Evolutionary conservation across 2,888 invertebrate species (phyloP).

Genomic region (Toxonevra muliebris): DNA sequence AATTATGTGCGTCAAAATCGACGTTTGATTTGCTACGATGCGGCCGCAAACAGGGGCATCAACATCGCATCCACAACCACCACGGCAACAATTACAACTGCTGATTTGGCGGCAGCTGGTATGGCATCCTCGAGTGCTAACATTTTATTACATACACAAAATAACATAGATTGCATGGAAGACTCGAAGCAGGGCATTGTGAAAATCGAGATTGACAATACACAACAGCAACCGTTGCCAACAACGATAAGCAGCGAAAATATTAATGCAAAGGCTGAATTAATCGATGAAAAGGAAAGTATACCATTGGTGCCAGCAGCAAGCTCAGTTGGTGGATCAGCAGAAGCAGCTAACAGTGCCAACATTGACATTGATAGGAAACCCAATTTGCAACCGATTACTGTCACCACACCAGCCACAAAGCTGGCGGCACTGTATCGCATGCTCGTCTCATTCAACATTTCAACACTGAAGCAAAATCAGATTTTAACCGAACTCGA

Average conservation of each 20-base stretch:
- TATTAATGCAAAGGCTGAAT: slow-evolving; percentile 44
- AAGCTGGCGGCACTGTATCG: slow-evolving; percentile 61
- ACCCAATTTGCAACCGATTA: slow-evolving; percentile 40
- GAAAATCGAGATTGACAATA: slow-evolving; percentile 58
- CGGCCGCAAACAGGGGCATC: slow-evolving; percentile 29
- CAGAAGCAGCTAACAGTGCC: slow-evolving; percentile 20
- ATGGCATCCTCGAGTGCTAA: slow-evolving; percentile 13
- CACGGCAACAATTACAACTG: slow-evolving; percentile 18
- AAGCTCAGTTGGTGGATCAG: slow-evolving; percentile 8
- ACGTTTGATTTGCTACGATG: slow-evolving; percentile 54
- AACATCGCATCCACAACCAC: slow-evolving; percentile 27
- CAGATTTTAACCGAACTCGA: slow-evolving; percentile 59
- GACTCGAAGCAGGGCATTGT: slow-evolving; percentile 60
- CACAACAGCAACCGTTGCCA: slow-evolving; percentile 36
- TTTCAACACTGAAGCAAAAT: slow-evolving; percentile 60
- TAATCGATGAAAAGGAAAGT: slow-evolving; percentile 51
- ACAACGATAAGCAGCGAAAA: slow-evolving; percentile 29
- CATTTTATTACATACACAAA: slow-evolving; percentile 29
- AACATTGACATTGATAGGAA: slow-evolving; percentile 45
- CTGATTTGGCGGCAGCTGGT: slow-evolving; percentile 33
- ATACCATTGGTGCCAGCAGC: slow-evolving; percentile 34
- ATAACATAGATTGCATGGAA: slow-evolving; percentile 42
- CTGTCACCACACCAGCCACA: slow-evolving; percentile 53
- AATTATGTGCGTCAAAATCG: slow-evolving; percentile 63
- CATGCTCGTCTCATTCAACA: slow-evolving; percentile 62